These are phyloP conservation scores for Nymphalis io DNA, from an alignment of 1,140 invertebrate genomes.

Conservation along the genomic window DNA sequence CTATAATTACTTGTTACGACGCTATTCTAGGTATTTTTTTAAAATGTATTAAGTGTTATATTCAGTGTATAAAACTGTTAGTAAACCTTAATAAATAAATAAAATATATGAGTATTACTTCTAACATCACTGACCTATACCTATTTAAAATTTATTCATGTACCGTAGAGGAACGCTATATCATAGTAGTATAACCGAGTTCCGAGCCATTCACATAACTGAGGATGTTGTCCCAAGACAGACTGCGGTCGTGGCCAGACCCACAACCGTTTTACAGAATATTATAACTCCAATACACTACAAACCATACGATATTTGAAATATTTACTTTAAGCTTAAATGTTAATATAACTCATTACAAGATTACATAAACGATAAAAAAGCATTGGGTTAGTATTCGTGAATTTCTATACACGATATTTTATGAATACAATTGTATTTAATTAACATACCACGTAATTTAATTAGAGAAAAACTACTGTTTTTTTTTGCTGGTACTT, in stretches of 20 bases:
- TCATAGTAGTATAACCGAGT: slow-evolving; percentile 29
- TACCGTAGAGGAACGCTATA: slow-evolving; percentile 14
- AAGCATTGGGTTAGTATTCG: too few species aligned
- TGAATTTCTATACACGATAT: too few species aligned
- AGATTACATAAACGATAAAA: not conserved
- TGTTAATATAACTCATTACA: not conserved
- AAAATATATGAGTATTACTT: too few species aligned
- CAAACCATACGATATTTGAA: slow-evolving; percentile 10
- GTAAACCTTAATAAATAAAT: too few species aligned
- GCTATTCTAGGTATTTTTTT: too few species aligned
- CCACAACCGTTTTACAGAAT: slow-evolving; percentile 58
- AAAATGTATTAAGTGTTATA: too few species aligned
- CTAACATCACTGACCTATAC: not conserved
- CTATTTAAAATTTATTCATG: slow-evolving; percentile 13
- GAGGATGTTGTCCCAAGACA: slow-evolving; percentile 47
- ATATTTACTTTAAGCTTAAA: not conserved
- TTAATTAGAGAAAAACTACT: too few species aligned
- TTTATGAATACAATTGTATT: not conserved
- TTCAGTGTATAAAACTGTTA: too few species aligned
- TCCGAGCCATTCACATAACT: slow-evolving; percentile 56
- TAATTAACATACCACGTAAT: too few species aligned
- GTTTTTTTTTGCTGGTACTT: too few species aligned
- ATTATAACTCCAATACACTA: not conserved
- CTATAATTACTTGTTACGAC: too few species aligned
- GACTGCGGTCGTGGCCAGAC: slow-evolving; percentile 52